Conservation (phyloP, 2,888 invertebrate genomes). For the Pandemis heparana region DNA sequence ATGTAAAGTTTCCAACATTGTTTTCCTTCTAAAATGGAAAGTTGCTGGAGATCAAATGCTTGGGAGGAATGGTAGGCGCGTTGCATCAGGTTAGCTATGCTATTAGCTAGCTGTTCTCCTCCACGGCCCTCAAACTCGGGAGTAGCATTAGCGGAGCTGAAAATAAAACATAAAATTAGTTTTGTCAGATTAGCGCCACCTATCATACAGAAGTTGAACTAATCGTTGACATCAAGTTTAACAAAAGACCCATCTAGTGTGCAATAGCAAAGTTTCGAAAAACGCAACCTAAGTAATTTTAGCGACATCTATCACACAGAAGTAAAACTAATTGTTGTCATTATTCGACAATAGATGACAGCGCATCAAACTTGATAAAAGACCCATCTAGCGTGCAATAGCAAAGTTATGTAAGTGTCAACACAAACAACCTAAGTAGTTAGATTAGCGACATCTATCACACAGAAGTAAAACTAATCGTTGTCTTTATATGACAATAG, state of each 20-base stretch:
- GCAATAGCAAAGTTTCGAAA: neutral
- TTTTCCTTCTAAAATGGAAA: conserved; percentile 93
- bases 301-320: neutral
- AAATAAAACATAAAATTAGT: conserved; percentile 45
- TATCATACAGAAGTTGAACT: neutral
- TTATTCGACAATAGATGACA: too few relatives aligned
- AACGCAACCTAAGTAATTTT: neutral
- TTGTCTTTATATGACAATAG: too few relatives aligned
- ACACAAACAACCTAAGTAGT: too few relatives aligned
- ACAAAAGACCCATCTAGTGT: neutral
- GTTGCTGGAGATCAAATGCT: conserved; percentile 91
- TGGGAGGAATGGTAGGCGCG: conserved; percentile 92
- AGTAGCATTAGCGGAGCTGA: conserved; percentile 98
- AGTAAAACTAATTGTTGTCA: neutral
- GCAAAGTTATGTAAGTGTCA: too few relatives aligned
- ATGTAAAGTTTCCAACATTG: conserved; percentile 98
- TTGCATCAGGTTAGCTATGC: conserved; percentile 92
- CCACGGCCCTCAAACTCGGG: conserved; percentile 98
- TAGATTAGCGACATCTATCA: neutral
- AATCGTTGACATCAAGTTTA: neutral
- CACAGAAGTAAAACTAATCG: neutral
- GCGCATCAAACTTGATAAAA: neutral
- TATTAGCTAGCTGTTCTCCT: conserved; percentile 95
- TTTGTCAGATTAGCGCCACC: neutral
- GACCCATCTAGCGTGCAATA: neutral